Conservation (phyloP, 2,113 vertebrate species). For the Indicator indicator region DNA sequence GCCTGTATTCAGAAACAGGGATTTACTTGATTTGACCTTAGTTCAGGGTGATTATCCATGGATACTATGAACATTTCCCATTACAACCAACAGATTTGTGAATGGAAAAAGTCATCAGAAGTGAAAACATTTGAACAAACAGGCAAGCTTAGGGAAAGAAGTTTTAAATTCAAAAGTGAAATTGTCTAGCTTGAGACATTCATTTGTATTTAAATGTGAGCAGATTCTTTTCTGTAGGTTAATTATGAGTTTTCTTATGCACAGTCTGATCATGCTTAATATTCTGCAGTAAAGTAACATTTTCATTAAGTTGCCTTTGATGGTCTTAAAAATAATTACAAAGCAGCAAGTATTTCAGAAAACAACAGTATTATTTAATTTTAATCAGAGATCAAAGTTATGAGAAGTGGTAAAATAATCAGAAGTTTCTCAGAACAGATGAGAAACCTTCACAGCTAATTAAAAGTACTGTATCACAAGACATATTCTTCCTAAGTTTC, state of each 20-base stretch:
- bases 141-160: background rate
- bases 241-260: background rate
- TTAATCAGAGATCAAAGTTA: conserved; percentile 46
- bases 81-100: background rate
- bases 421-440: background rate
- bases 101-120: background rate
- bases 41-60: background rate
- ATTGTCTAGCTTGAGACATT: background rate
- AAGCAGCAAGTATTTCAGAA: conserved; percentile 9
- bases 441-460: background rate
- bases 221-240: background rate
- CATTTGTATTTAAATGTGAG: background rate
- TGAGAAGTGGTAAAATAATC: background rate
- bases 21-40: background rate
- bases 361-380: background rate
- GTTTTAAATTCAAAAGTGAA: background rate
- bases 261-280: background rate
- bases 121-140: background rate
- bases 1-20: background rate
- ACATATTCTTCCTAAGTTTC: background rate
- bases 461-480: background rate
- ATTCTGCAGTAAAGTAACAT: background rate
- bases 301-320: conserved; percentile 32
- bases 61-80: background rate
- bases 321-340: background rate